phyloP scores from a whole-genome alignment of 1,140 invertebrate species.

The Micrasema minimum region DNA sequence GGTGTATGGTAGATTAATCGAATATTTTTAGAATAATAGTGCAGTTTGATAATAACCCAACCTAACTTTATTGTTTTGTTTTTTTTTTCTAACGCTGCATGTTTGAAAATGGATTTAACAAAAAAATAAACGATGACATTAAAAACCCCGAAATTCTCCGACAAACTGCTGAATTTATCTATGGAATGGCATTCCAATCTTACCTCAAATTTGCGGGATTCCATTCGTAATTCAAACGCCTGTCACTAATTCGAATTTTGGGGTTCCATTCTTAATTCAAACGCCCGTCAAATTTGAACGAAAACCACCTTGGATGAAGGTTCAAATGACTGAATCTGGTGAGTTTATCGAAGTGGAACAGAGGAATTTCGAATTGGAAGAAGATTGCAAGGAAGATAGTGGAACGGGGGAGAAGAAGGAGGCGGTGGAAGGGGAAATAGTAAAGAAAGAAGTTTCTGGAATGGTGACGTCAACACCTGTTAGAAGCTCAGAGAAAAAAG shows the following conservation, averaged over 20 bases:
- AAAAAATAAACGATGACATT: no score
- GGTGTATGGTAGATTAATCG: no score
- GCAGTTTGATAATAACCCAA: no score
- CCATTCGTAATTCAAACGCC: no score
- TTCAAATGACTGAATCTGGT: constrained; percentile 66
- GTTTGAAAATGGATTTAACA: constrained; percentile 34
- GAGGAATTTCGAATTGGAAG: constrained; percentile 31
- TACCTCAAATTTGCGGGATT: no score
- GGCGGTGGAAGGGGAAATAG: constrained; percentile 16
- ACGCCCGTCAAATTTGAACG: background rate
- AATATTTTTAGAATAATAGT: no score
- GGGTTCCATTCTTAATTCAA: no score
- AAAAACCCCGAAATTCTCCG: no score
- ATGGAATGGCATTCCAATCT: background rate
- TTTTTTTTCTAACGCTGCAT: constrained; percentile 28
- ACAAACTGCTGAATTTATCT: no score
- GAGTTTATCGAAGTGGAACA: constrained; percentile 66
- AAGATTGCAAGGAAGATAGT: constrained; percentile 17
- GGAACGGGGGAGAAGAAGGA: constrained; percentile 14
- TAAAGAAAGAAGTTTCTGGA: background rate
- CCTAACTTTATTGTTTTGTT: constrained; percentile 9
- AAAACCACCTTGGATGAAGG: constrained; percentile 55
- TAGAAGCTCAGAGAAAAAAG: constrained; percentile 40
- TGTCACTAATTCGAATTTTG: background rate
- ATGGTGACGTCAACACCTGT: constrained; percentile 24